Base-by-base conservation (phyloP, 2,888 invertebrate species). In the Dione juno region DNA sequence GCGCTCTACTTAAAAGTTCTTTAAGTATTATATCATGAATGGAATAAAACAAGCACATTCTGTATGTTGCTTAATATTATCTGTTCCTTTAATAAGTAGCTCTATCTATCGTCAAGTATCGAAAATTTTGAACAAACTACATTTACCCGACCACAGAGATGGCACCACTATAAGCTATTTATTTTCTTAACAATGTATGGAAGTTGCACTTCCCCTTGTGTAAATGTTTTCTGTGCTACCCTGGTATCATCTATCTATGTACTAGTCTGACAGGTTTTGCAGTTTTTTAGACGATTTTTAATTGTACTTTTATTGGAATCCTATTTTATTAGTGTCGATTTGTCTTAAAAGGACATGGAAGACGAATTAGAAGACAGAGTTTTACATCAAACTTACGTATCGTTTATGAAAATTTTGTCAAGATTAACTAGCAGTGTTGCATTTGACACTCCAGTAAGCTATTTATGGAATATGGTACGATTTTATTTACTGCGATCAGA, bases 341-440 rank as follows among this genome's bases (percentile, higher is more conserved):
- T 35, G 21, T 40, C 41, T 70, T 35, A 35, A 72, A 81, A 82
- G 88, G 92, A 89, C 83, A 98, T 98, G 98, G 98, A 98, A 95
- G 97, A 98, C 96, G 97, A 97, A 93, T 93, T 97, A 83, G 97
- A 98, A 93, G 97, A 97, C 83, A 96, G 95, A 94, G 96, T 97
- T 82, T 94, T 97, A 82, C 97, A 97, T 89, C 97, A 97, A 94
- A 97, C 97, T 43, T 97, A 97, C 89, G 91, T 97, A 77, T 97
- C 97, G 77, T 97, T 97, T 88, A 95, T 97, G 95, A 97, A 97
- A 94, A 94, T 97, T 77, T 92, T 97, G 84, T 97, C 97, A 66
- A 96, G 96, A 87, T 95, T 97, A 90, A 95, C 96, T 77, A 96
- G 96, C 92, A 96, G 96, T 88, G 93, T 96, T 82, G 96, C 96